These are phyloP conservation scores for Pegoplata infirma DNA, from an alignment of 2,888 invertebrate species.

Conservation along the genomic window DNA sequence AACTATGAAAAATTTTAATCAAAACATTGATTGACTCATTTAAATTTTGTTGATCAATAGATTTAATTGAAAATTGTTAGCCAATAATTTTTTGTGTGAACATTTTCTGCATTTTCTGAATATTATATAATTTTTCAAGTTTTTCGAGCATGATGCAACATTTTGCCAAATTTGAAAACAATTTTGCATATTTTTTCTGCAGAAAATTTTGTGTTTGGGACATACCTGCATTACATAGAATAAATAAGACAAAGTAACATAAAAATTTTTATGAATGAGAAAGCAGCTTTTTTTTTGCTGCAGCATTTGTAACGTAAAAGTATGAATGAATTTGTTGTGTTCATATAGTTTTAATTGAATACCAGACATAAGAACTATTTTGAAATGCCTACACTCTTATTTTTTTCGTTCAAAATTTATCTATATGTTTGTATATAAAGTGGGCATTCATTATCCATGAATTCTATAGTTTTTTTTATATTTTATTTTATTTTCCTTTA, in stretches of 20 bases:
- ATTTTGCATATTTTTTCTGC: background rate
- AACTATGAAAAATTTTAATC: no score
- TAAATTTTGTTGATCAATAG: no score
- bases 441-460: slow-evolving; percentile 43
- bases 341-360: slow-evolving; percentile 51
- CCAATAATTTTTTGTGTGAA: no score
- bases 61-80: no score
- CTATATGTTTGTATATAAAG: slow-evolving; percentile 22
- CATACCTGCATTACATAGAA: background rate
- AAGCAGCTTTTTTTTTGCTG: no score
- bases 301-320: slow-evolving; percentile 1
- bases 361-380: slow-evolving; percentile 58
- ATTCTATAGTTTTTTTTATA: slow-evolving; percentile 21
- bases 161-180: background rate
- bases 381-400: slow-evolving; percentile 49
- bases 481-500: background rate
- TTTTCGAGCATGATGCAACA: no score
- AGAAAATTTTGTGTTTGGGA: no score
- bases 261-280: slow-evolving; percentile 21
- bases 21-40: no score
- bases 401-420: background rate
- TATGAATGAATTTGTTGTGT: slow-evolving; percentile 55
- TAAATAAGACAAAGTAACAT: background rate
- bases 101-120: no score
- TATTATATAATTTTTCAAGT: no score